phyloP scores from a whole-genome alignment of 2,113 vertebrate species.

The Typhlomys cinereus region DNA sequence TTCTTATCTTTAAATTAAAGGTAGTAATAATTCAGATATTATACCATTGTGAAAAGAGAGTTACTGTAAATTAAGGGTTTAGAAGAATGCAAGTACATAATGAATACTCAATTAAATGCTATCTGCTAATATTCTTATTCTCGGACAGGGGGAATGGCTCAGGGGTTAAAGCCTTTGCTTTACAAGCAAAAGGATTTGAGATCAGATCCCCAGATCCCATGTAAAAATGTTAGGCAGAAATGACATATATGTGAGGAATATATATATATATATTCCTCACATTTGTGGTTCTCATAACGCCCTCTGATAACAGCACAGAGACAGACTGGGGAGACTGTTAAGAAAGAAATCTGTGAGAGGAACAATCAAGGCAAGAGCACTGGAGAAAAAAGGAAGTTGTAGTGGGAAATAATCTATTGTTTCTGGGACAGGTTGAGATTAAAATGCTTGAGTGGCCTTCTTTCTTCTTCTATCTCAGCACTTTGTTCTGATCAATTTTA shows the following conservation, averaged over 20 bases:
- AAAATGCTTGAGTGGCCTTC: not conserved
- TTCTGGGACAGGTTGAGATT: not conserved
- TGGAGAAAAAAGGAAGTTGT: not conserved
- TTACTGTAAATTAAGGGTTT: not conserved
- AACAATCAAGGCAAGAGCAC: not conserved
- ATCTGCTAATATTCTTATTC: not conserved
- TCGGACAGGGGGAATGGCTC: too few species aligned
- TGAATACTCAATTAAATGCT: conserved; percentile 3
- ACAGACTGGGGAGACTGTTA: not conserved
- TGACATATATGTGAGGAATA: too few species aligned
- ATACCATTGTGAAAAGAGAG: conserved; percentile 6
- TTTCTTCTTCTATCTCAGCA: not conserved
- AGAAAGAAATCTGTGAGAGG: not conserved
- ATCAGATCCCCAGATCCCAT: too few species aligned
- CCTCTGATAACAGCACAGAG: not conserved
- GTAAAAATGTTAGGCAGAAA: too few species aligned
- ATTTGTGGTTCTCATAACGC: not conserved
- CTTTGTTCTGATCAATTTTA: conserved; percentile 39
- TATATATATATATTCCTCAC: too few species aligned
- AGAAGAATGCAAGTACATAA: not conserved
- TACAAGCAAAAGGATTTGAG: too few species aligned
- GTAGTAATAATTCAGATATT: not conserved
- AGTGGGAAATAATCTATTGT: not conserved
- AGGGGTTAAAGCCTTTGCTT: too few species aligned
- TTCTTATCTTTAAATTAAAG: not conserved